These are phyloP conservation scores for Delia radicum DNA, from an alignment of 1,140 invertebrate genomes.

Conservation along the genomic window DNA sequence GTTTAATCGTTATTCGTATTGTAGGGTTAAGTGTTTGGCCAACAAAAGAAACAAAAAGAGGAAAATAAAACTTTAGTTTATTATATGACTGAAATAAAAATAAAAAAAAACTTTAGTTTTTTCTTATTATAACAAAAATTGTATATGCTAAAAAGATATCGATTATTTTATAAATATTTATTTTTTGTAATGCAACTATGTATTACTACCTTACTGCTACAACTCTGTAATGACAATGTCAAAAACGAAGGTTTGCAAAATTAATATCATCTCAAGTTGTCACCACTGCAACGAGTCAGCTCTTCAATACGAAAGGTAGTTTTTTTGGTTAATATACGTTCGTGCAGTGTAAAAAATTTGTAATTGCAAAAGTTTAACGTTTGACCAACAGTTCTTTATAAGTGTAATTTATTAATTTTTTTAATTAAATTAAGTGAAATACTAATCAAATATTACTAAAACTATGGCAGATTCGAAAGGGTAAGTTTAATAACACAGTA, in stretches of 20 bases:
- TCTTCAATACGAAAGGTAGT: background rate
- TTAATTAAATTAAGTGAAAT: background rate
- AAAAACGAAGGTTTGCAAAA: conserved; percentile 4
- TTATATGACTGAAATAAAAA: too few species aligned
- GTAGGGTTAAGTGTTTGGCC: too few species aligned
- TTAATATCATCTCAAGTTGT: background rate
- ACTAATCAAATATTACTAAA: background rate
- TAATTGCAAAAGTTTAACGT: background rate
- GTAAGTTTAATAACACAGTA: background rate
- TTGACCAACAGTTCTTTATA: background rate
- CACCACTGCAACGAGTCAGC: conserved; percentile 17
- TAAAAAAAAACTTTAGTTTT: too few species aligned
- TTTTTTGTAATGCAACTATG: background rate
- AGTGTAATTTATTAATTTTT: background rate
- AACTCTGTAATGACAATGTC: background rate
- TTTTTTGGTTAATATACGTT: conserved; percentile 6
- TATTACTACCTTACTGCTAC: background rate
- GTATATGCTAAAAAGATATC: too few species aligned
- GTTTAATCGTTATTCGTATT: too few species aligned
- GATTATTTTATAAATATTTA: too few species aligned
- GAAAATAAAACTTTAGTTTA: too few species aligned
- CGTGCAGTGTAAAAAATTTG: conserved; percentile 6
- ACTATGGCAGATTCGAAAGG: conserved; percentile 29
- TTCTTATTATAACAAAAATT: too few species aligned
- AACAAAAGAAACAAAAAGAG: too few species aligned